Conservation (phyloP, 2,113 vertebrate species). For the Cochlearius cochlearius region DNA sequence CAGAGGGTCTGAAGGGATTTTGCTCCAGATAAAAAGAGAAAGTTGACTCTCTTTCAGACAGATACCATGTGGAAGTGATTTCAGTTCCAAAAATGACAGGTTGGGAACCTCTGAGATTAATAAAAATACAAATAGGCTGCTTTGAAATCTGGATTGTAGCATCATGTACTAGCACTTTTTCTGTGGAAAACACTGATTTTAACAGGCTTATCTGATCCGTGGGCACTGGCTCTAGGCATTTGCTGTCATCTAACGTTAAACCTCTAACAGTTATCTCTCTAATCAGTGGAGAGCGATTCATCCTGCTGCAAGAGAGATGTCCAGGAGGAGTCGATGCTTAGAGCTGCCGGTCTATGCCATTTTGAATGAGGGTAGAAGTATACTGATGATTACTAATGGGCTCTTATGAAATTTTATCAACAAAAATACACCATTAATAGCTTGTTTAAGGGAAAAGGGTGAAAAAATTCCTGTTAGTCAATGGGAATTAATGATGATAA, state of each 20-base stretch:
- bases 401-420: neutral
- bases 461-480: neutral
- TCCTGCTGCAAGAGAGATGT: neutral
- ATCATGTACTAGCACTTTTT: neutral
- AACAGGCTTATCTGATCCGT: neutral
- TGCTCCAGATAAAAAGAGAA: neutral
- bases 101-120: neutral
- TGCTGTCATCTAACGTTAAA: neutral
- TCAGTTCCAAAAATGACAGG: neutral
- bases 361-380: neutral
- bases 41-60: neutral
- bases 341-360: neutral
- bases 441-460: neutral
- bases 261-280: neutral
- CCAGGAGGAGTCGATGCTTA: neutral
- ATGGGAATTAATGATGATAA: neutral
- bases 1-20: neutral
- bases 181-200: neutral
- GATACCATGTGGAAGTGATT: fast-evolving
- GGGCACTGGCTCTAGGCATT: neutral
- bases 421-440: neutral
- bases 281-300: neutral
- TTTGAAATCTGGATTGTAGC: neutral
- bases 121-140: neutral
- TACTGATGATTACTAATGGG: neutral